Evolutionary conservation across 2,888 invertebrate genomes (phyloP), one percentile per base, ranked within the genome.

Genomic region (Cheilosia pagana): DNA sequence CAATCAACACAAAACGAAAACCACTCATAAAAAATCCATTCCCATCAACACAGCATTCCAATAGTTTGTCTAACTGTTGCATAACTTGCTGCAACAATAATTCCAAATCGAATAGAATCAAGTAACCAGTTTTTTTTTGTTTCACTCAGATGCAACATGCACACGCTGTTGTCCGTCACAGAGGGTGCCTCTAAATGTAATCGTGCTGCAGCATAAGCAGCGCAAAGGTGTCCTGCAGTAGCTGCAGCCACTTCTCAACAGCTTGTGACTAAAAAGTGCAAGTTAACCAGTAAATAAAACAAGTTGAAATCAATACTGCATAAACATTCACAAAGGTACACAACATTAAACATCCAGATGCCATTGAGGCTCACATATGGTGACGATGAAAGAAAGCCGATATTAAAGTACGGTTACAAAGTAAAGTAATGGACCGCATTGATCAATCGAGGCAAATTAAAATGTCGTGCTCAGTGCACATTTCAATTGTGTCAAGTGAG

Each of bases 281-380:
- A 68, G 60, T 76, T 52, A 53, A 55, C 35, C 53, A 68, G 53
- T 53, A 62, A 76, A 68, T 62, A 45, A 45, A 60, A 31, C 68
- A 25, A 68, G 60, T 60, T 63, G 45, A 43, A 45, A 35, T 35
- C 31, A 74, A 43, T 45, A 28, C 59, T 8, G 3, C 6, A 16
- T 25, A 25, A 1, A 2, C n/a, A 43, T 6, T 41, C 21, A 10
- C 8, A 59, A 23, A 21, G 7, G 21, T 12, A 39, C 23, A 6
- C 8, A 19, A 23, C 8, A 5, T 19, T 21, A 12, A 23, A 12
- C 65, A 65, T 39, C 67, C 16, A 53, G 25, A 39, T 57, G 35
- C 3, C 59, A 41, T 41, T n/a, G 6, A 53, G 19, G 16, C 25
- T 16, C 28, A n/a, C 35, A 48, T 57, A 68, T 68, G 45, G 55